phyloP scores from a whole-genome alignment of 2,797 vertebrate species.

The Orientallactaga sibirica region DNA sequence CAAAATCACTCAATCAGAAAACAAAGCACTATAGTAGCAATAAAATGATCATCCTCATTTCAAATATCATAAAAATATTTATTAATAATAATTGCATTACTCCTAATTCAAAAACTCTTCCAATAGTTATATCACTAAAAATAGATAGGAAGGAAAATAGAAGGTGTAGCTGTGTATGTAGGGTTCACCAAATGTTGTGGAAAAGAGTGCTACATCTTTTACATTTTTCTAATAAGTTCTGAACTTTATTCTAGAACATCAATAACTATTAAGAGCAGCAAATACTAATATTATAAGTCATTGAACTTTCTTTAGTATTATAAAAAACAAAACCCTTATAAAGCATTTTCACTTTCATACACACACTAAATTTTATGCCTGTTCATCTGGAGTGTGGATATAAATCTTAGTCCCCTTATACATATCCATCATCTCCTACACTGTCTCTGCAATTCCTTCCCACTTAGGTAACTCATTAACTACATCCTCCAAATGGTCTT shows the following conservation, averaged over 20 bases:
- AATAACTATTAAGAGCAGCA: slow-evolving; percentile 48
- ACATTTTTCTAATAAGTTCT: slow-evolving; percentile 13
- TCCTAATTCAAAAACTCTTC: not conserved
- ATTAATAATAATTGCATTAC: slow-evolving; percentile 30
- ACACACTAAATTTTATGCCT: slow-evolving; percentile 16
- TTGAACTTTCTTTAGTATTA: not conserved
- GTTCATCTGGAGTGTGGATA: slow-evolving; percentile 28
- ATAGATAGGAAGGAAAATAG: not conserved
- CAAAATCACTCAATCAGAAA: slow-evolving; percentile 47
- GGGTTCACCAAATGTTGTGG: not conserved
- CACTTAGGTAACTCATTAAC: not conserved
- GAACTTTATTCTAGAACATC: slow-evolving; percentile 12
- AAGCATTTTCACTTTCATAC: slow-evolving; percentile 36
- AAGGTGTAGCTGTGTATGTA: not conserved
- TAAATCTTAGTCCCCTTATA: not conserved
- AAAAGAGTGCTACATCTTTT: not conserved
- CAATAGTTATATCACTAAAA: slow-evolving; percentile 21
- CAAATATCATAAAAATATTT: slow-evolving; percentile 38
- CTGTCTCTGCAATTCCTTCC: not conserved
- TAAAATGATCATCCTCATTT: slow-evolving; percentile 54
- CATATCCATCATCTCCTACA: not conserved
- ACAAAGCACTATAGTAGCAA: slow-evolving; percentile 8
- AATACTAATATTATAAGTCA: slow-evolving; percentile 6
- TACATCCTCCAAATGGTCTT: not conserved
- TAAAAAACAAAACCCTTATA: not conserved